Base-by-base conservation (phyloP, 92 coral and sea anemone genomes). In the Ricordea florida region DNA sequence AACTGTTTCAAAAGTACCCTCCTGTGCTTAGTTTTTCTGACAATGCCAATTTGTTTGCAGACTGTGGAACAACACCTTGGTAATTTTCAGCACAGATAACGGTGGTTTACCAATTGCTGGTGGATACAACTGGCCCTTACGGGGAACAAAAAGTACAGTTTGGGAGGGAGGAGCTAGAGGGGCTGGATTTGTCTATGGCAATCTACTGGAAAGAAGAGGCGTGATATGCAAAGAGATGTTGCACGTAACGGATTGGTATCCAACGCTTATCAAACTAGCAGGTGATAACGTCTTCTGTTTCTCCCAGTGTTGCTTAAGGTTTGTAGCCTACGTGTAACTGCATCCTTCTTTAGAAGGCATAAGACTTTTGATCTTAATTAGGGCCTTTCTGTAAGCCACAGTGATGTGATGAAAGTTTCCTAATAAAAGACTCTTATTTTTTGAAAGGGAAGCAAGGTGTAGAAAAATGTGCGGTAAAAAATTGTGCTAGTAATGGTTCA, bases 81-180 rank as follows among this genome's bases (percentile, higher is more conserved):
- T 74, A 51, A 52, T 86, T 29, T 68, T 86, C 30, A 86, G 87
- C 22, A 81, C 84, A 16, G 91, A 86, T 68, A 80, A 86, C 24
- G 87, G 87, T 4, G 91, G 91, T 15, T 35, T 81, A 11, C 91
- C 87, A 36, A 2, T 11, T 18, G 29, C 13, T 1, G 93, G 93
- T 35, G 93, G 93, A 10, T 89, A 57, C 40, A 84, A 89, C 55
- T 89, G 93, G 93, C 90, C 90, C 0, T 87, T 89, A 20, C 86
- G 93, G 3, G 90, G 93, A 33, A 46, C 23, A 56, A 89, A 89
- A 67, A 71, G 53, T n/a, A 79, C 93, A 6, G 57, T 86, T 0
- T 86, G 91, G 91, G 87, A 86, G 71, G 87, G 91, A 66, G 87
- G 87, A 68, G 83, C 63, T n/a, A 82, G 76, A 66, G 91, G 87